Evolutionary conservation across 2,888 invertebrate genomes (phyloP).

Genomic region (Agrypnus murinus): DNA sequence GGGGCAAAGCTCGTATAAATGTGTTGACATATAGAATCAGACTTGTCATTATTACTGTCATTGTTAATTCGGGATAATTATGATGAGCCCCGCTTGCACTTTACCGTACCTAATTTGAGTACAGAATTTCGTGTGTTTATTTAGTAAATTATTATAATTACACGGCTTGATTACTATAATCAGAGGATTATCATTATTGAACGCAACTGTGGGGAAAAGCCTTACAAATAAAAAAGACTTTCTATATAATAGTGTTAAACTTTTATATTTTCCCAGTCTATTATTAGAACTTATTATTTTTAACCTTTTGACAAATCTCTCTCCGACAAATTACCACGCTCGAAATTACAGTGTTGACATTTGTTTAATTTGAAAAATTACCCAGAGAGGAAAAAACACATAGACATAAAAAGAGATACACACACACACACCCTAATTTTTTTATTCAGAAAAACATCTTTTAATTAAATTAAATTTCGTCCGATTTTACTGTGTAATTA

Average conservation of each 20-base stretch:
- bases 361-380: constrained; percentile 8
- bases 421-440: no score
- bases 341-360: constrained; percentile 25
- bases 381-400: background rate
- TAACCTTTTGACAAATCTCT: constrained; percentile 27
- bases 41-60: constrained; percentile 40
- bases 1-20: constrained; percentile 42
- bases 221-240: background rate
- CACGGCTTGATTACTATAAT: background rate
- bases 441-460: background rate
- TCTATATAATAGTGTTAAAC: background rate
- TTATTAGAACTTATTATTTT: constrained; percentile 13
- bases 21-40: constrained; percentile 46
- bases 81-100: constrained; percentile 24
- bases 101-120: background rate
- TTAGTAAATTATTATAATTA: background rate
- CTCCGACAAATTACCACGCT: constrained; percentile 10
- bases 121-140: constrained; percentile 1
- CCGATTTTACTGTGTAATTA: background rate
- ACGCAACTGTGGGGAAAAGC: background rate
- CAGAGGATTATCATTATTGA: background rate
- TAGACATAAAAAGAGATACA: background rate
- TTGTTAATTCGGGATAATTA: constrained; percentile 45
- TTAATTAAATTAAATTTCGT: background rate
- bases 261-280: constrained; percentile 3